Base-by-base conservation (phyloP, 2,113 vertebrate species). In the Perccottus glenii region DNA sequence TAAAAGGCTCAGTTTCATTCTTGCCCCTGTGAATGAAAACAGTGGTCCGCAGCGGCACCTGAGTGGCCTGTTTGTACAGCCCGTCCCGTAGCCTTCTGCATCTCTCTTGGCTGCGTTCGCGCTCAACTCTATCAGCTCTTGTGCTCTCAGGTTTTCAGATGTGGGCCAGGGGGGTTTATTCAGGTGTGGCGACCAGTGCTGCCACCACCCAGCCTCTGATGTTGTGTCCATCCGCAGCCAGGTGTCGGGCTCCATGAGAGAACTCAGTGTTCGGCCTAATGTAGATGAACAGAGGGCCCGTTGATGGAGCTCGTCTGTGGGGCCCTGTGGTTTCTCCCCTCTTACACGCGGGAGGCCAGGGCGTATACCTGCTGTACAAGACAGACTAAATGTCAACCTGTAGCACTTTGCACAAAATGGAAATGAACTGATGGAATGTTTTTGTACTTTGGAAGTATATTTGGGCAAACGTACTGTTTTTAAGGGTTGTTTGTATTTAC, bases 231-330 rank as follows among this genome's bases (percentile, higher is more conserved):
- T 87, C 80, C 6, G 46, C 58, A 64, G 76, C 86, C 87, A 87
- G 85, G 89, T 90, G 89, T 78, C 35, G 78, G 67, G 83, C 77
- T 65, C 56, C 75, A 36, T 89, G 79, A 85, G 82, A 86, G 89
- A 63, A 67, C 62, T 66, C 64, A 77, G 75, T 89, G 88, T 89
- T 84, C 66, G 19, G 53, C 67, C 65, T 44, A 58, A 46, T 12
- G 55, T 50, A 61, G 58, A 76, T 75, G 88, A 88, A 88, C 84
- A 74, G 84, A 81, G 75, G 76, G 81, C 77, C 77, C 80, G 83
- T 91, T 88, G 88, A 80, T 65, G 78, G 77, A 77, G 76, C 80
- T 77, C 35, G 63, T 83, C 82, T 65, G 80, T 71, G 84, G 80
- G 78, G 73, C 79, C 76, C 64, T 82, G 85, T 44, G 83, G 81